Percentiles rank a stretch among this genome's conserved stretches.
These are phyloP conservation scores for Campylorhamphus procurvoides DNA, from an alignment of 2,113 vertebrate genomes.

Conservation along the genomic window DNA sequence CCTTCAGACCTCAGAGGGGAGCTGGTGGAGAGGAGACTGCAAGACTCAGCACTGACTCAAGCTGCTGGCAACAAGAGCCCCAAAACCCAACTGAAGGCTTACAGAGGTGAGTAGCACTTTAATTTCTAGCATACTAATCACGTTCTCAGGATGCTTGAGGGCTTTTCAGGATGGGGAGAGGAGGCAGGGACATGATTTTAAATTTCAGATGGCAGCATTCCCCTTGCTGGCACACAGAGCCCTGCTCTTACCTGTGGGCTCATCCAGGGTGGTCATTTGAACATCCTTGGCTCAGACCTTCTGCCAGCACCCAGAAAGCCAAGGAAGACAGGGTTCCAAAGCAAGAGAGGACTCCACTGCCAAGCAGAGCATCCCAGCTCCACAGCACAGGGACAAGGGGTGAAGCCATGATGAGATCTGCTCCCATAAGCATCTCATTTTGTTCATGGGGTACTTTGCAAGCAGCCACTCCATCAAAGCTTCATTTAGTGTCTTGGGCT, in stretches of 20 bases:
- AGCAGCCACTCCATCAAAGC: neutral
- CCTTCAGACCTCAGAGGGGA: neutral
- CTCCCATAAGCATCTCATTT: neutral
- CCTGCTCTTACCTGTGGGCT: neutral
- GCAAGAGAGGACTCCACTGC: neutral
- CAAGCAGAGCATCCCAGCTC: neutral
- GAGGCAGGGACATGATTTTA: neutral
- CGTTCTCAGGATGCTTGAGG: neutral
- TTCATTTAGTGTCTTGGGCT: neutral
- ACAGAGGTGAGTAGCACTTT: conserved; percentile 57
- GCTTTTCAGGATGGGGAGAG: neutral
- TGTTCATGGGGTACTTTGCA: neutral
- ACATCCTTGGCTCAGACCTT: neutral
- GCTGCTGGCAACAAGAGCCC: conserved; percentile 17
- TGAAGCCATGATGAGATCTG: neutral
- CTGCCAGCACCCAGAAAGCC: neutral
- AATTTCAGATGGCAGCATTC: neutral
- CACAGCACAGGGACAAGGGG: neutral
- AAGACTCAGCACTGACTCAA: neutral
- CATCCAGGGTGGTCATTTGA: neutral
- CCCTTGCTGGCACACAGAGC: neutral
- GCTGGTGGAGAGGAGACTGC: conserved; percentile 14
- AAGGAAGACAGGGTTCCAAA: neutral
- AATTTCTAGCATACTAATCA: conserved; percentile 22
- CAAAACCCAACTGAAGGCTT: neutral